Evolutionary conservation across 1,140 invertebrate genomes (phyloP).

Genomic region (Magallana gigas): DNA sequence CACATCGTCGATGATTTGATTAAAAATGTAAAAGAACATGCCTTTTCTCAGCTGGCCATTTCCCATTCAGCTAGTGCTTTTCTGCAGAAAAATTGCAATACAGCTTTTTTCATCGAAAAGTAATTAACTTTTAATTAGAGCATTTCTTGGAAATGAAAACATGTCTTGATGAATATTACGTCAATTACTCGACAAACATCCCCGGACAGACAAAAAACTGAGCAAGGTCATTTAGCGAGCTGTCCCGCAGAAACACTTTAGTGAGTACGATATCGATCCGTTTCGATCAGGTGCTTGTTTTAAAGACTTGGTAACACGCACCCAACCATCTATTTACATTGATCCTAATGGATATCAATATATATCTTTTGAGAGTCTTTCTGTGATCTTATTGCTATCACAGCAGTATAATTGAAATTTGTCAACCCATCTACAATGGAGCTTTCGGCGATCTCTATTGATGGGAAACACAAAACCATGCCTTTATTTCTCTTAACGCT

Average conservation of each 20-base stretch:
- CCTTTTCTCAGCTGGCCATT: no score
- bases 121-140: slow-evolving; percentile 24
- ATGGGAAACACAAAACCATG: not conserved
- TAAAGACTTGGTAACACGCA: slow-evolving; percentile 3
- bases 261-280: not conserved
- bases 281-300: slow-evolving; percentile 23
- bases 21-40: no score
- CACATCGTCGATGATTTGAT: no score
- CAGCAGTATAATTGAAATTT: not conserved
- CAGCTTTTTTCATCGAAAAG: not conserved
- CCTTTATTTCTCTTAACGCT: not conserved
- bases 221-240: not conserved
- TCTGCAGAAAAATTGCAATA: no score
- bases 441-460: not conserved
- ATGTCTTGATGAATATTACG: slow-evolving; percentile 11
- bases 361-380: slow-evolving; percentile 17
- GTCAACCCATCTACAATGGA: not conserved
- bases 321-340: slow-evolving; percentile 23
- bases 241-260: not conserved
- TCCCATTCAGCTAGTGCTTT: no score
- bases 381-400: slow-evolving; percentile 2
- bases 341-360: slow-evolving; percentile 34
- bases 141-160: not conserved
- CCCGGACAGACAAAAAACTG: slow-evolving; percentile 11
- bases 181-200: slow-evolving; percentile 26